A percentile compares a stretch with the other conserved stretches of the same genome.
phyloP scores from a whole-genome alignment of 2,113 vertebrate genomes.

The Centropristis striata region DNA sequence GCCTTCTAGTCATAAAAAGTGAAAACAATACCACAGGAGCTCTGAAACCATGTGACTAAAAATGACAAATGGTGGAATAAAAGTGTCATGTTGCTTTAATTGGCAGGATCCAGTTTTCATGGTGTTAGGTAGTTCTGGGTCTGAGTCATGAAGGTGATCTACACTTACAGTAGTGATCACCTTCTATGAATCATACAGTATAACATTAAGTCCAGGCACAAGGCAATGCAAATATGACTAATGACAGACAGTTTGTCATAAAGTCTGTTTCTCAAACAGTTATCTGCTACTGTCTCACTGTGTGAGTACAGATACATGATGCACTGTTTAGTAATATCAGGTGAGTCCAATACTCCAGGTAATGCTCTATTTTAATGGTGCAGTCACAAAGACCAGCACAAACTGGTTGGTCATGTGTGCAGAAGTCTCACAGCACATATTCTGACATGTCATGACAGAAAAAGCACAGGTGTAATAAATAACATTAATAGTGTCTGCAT shows the following conservation, averaged over 20 bases:
- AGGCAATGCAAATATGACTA: neutral
- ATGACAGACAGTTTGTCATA: neutral
- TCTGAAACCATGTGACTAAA: neutral
- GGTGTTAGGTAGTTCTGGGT: neutral
- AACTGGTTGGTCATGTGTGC: neutral
- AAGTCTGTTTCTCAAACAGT: neutral
- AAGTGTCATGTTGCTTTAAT: neutral
- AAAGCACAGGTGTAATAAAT: too few relatives aligned
- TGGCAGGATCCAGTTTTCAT: neutral
- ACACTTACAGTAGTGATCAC: neutral
- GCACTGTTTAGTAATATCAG: neutral
- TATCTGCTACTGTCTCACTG: neutral
- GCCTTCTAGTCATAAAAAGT: neutral
- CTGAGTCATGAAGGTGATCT: neutral
- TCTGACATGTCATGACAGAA: too few relatives aligned
- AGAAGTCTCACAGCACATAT: too few relatives aligned
- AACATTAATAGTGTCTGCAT: too few relatives aligned
- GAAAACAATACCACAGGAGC: neutral
- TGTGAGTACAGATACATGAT: too few relatives aligned
- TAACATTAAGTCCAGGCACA: neutral
- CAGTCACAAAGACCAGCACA: neutral
- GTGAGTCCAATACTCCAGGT: too few relatives aligned
- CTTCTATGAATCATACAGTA: neutral
- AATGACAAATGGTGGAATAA: neutral
- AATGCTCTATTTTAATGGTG: neutral